Evolutionary conservation across 2,888 invertebrate species (phyloP).

Genomic region (Notodonta ziczac): DNA sequence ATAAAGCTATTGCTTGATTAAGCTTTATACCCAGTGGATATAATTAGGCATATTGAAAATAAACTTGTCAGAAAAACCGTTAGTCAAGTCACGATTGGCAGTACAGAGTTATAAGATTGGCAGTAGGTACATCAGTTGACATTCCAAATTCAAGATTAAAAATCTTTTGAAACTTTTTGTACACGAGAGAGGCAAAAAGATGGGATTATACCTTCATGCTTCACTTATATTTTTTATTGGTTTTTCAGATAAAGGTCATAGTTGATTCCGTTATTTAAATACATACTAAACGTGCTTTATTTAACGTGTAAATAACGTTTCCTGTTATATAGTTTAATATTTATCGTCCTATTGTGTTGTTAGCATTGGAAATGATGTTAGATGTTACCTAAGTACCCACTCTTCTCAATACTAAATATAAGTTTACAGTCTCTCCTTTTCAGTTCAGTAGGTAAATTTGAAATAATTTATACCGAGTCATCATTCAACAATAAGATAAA

Average conservation of each 20-base stretch:
- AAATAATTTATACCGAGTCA: too few relatives aligned
- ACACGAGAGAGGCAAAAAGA: constrained; percentile 5
- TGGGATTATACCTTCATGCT: constrained; percentile 3
- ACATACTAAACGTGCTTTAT: constrained; percentile 21
- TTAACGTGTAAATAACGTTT: not conserved
- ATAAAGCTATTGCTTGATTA: too few relatives aligned
- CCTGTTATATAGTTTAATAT: constrained; percentile 15
- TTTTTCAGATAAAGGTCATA: constrained; percentile 24
- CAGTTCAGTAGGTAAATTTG: too few relatives aligned
- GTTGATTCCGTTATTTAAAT: constrained; percentile 18
- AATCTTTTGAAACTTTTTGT: constrained; percentile 18
- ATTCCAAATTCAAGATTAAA: not conserved
- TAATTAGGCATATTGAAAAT: not conserved
- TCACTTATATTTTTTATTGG: constrained; percentile 10
- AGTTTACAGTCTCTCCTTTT: too few relatives aligned
- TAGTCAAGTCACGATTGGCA: not conserved
- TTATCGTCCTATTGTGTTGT: constrained; percentile 27
- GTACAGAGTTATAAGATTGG: too few relatives aligned
- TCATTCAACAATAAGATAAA: too few relatives aligned
- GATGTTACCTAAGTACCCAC: too few relatives aligned
- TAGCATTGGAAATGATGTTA: constrained; percentile 7
- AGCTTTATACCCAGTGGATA: not conserved
- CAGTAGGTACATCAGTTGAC: constrained; percentile 1
- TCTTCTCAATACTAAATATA: too few relatives aligned
- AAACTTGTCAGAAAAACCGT: not conserved